phyloP scores from a whole-genome alignment of 2,797 vertebrate species.

The Tauraco hartlaubi region DNA sequence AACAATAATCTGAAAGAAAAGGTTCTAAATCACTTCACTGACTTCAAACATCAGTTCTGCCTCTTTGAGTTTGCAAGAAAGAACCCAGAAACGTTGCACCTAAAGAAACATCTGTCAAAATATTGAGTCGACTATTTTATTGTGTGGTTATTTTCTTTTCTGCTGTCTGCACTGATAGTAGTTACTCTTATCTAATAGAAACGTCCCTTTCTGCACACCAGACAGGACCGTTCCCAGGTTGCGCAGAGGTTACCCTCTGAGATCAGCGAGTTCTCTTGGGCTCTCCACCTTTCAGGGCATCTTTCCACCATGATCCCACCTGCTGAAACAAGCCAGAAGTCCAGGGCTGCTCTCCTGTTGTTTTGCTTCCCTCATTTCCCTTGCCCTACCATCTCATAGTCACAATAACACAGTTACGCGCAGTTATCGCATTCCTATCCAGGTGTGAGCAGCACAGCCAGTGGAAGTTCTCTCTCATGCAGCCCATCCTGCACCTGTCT shows the following conservation, averaged over 20 bases:
- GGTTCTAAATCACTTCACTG: neutral
- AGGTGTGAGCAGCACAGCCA: neutral
- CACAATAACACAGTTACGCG: neutral
- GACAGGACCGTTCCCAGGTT: neutral
- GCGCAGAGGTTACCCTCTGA: neutral
- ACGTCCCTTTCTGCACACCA: neutral
- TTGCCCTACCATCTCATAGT: neutral
- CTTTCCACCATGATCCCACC: neutral
- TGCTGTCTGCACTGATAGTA: neutral
- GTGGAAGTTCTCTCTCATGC: neutral
- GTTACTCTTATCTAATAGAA: neutral
- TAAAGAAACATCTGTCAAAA: neutral
- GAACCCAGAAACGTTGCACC: neutral
- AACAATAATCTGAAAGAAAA: neutral
- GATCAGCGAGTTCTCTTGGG: neutral
- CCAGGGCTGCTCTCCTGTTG: neutral
- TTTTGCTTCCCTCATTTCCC: neutral
- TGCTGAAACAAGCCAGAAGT: neutral
- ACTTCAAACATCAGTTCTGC: neutral
- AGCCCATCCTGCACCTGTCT: neutral
- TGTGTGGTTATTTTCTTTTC: neutral
- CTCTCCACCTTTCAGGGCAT: neutral
- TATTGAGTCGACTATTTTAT: neutral
- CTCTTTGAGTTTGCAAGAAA: neutral
- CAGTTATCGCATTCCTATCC: fast-evolving